Evolutionary conservation across 1,140 invertebrate species (phyloP).

Genomic region (Saccostrea glomerata): DNA sequence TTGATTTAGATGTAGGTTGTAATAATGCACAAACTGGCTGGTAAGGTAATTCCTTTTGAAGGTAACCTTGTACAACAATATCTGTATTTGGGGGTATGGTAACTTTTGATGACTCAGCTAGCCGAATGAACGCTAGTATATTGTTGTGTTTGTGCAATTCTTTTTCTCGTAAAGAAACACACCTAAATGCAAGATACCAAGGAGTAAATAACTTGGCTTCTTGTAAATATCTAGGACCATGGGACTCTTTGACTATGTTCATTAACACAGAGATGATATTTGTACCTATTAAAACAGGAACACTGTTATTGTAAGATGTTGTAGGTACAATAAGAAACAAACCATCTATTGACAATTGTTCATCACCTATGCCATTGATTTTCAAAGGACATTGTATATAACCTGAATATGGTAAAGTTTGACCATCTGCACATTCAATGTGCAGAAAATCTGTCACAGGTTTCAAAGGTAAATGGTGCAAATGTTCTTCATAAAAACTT

Average conservation of each 20-base stretch:
- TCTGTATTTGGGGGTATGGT: constrained; percentile 45
- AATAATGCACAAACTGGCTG: not conserved
- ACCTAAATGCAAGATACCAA: constrained; percentile 55
- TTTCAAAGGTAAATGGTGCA: constrained; percentile 27
- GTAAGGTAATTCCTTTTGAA: constrained; percentile 34
- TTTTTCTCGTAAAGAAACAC: constrained; percentile 44
- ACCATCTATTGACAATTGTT: too few species aligned
- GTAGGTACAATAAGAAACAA: not conserved
- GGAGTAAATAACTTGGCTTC: constrained; percentile 34
- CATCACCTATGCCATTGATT: too few species aligned
- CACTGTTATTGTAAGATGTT: not conserved
- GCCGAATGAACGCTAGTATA: constrained; percentile 27
- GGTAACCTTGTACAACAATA: constrained; percentile 9
- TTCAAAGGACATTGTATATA: too few species aligned
- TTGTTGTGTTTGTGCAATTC: constrained; percentile 27
- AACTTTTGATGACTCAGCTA: too few species aligned
- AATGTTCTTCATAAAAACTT: constrained; percentile 33
- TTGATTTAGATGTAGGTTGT: too few species aligned
- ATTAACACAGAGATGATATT: constrained; percentile 41
- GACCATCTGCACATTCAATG: constrained; percentile 59
- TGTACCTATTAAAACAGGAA: constrained; percentile 41
- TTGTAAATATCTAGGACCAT: constrained; percentile 46
- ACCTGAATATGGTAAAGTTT: not conserved
- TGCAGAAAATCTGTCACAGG: constrained; percentile 45
- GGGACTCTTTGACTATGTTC: not conserved